phyloP scores from a whole-genome alignment of 1,140 invertebrate genomes.

The fruit fly (Drosophila melanogaster) region DNA sequence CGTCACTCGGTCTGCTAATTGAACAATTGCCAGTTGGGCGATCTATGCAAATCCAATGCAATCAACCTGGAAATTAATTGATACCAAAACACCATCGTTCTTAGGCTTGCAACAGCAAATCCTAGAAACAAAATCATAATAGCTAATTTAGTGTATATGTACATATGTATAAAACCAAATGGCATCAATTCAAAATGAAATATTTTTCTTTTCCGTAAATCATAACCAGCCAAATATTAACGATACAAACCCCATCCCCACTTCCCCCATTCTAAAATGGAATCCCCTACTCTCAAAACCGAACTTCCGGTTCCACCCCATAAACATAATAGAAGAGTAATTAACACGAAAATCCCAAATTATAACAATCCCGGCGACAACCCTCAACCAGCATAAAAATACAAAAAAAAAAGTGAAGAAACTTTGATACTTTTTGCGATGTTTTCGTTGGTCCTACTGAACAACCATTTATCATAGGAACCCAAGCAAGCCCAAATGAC shows the following conservation, averaged over 20 bases:
- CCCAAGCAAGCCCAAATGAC: constrained; percentile 47
- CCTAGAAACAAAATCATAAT: too few relatives aligned
- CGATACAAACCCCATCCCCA: constrained; percentile 10
- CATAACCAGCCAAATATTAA: background rate
- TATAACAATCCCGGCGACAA: constrained; percentile 67
- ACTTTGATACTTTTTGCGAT: constrained; percentile 51
- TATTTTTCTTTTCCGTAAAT: constrained; percentile 2
- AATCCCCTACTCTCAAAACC: constrained; percentile 22
- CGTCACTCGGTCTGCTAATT: constrained; percentile 66
- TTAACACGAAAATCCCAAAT: constrained; percentile 82
- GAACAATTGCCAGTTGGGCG: constrained; percentile 69
- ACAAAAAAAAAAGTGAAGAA: constrained; percentile 25
- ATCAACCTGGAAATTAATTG: background rate
- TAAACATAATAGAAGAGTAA: constrained; percentile 75
- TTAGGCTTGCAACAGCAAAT: too few relatives aligned
- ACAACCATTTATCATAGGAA: constrained; percentile 76
- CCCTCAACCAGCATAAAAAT: constrained; percentile 52
- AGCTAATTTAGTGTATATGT: too few relatives aligned
- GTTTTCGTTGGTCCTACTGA: constrained; percentile 47
- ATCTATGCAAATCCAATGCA: background rate
- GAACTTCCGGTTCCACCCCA: constrained; percentile 48
- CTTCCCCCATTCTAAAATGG: constrained; percentile 9
- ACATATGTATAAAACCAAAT: too few relatives aligned
- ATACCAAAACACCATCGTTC: background rate
- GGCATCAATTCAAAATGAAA: background rate